phyloP scores from a whole-genome alignment of 2,797 vertebrate species.

The Tokudaia muenninki region DNA sequence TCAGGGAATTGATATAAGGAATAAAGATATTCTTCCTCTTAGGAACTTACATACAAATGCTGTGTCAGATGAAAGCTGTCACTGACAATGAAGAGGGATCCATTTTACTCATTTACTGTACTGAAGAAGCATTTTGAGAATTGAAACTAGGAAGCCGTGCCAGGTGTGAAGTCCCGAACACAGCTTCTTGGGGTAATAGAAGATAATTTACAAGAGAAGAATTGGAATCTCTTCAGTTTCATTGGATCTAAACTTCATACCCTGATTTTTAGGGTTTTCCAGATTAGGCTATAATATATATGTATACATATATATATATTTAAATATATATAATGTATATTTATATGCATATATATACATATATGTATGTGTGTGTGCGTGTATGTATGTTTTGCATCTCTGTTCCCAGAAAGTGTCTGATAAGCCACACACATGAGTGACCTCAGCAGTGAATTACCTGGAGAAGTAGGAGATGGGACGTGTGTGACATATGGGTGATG shows the following conservation, averaged over 20 bases:
- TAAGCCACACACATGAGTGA: accelerated
- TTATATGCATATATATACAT: too few species aligned
- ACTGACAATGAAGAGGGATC: neutral
- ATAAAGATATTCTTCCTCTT: neutral
- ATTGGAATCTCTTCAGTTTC: neutral
- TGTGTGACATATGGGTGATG: slow-evolving; percentile 99
- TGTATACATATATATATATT: neutral
- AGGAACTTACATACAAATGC: neutral
- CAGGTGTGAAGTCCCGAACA: neutral
- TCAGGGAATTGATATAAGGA: neutral
- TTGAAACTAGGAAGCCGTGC: neutral
- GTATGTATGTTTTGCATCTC: too few species aligned
- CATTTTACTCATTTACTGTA: neutral
- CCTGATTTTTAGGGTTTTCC: neutral
- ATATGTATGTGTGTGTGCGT: too few species aligned
- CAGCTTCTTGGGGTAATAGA: neutral
- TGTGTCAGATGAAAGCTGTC: neutral
- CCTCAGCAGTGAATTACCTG: slow-evolving; percentile 89
- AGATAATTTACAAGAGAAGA: neutral
- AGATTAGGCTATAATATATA: neutral
- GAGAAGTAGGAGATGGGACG: slow-evolving; percentile 92
- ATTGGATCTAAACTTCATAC: neutral
- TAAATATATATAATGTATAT: too few species aligned
- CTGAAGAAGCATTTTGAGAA: neutral
- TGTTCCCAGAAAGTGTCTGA: neutral